Conservation (phyloP, 1,140 invertebrate genomes). For the Drosophila orena region DNA sequence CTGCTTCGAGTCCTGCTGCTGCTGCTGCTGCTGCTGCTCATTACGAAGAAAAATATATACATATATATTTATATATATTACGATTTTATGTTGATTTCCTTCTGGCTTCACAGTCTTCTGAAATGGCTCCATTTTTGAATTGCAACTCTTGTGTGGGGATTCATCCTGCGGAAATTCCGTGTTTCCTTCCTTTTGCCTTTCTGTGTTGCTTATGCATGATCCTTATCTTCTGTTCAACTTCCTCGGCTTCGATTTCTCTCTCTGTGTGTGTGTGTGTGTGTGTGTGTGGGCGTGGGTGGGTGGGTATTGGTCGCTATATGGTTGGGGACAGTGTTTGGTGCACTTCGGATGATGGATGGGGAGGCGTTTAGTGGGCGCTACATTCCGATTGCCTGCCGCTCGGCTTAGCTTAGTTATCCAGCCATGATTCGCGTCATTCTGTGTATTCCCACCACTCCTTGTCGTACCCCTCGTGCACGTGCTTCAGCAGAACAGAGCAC, state of each 20-base stretch:
- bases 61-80: conserved; percentile 39
- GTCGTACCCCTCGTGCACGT: conserved; percentile 99
- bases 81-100: conserved; percentile 27
- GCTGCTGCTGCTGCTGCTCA: conserved; percentile 2
- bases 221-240: conserved; percentile 28
- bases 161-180: conserved; percentile 1
- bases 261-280: neutral
- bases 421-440: conserved; percentile 87
- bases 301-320: neutral
- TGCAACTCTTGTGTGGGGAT: conserved; percentile 5
- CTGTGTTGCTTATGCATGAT: conserved; percentile 7
- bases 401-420: conserved; percentile 73
- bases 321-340: conserved; percentile 3
- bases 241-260: conserved; percentile 14
- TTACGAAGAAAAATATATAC: conserved; percentile 33
- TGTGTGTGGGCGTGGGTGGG: neutral
- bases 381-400: conserved; percentile 25
- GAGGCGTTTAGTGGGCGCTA: conserved; percentile 10
- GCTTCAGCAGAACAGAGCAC: conserved; percentile 96
- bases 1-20: neutral
- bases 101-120: conserved; percentile 20
- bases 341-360: conserved; percentile 12
- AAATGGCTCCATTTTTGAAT: neutral
- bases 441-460: conserved; percentile 99
- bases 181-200: conserved; percentile 12